Evolutionary conservation across 2,113 vertebrate genomes (phyloP).

Genomic region (Edolisoma coerulescens): DNA sequence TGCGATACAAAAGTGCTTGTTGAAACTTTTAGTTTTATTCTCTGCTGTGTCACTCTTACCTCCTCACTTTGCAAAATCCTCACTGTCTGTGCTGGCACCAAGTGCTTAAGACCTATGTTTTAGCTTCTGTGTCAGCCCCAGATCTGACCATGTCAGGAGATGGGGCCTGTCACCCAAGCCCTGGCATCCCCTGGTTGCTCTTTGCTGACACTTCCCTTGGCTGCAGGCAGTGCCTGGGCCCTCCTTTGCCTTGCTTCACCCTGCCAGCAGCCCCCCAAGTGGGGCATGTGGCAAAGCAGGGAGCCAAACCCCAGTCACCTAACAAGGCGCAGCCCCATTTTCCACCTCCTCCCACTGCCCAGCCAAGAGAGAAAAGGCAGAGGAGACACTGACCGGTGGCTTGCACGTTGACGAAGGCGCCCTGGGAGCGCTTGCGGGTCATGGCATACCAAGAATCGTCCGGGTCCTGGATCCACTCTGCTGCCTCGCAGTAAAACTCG

Average conservation of each 20-base stretch:
- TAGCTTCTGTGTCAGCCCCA: not conserved
- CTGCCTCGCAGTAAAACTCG: constrained; percentile 91
- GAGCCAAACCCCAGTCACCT: not conserved
- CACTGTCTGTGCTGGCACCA: not conserved
- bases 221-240: not conserved
- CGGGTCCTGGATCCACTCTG: constrained; percentile 94
- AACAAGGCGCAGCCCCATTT: not conserved
- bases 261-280: not conserved
- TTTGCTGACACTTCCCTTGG: not conserved
- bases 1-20: not conserved
- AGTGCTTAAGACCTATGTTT: not conserved
- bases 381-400: constrained; percentile 82
- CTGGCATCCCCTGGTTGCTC: not conserved
- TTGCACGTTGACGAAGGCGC: constrained; percentile 86
- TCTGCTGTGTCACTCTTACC: not conserved
- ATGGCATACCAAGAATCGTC: constrained; percentile 91
- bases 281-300: not conserved
- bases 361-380: not conserved
- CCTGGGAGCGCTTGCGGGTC: constrained; percentile 92
- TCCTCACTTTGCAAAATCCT: not conserved
- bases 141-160: rapidly evolving
- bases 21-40: not conserved
- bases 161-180: not conserved
- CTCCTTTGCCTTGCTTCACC: not conserved
- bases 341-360: not conserved